Conservation (phyloP, 2,797 vertebrate genomes). For the Neostethus bicornis region DNA sequence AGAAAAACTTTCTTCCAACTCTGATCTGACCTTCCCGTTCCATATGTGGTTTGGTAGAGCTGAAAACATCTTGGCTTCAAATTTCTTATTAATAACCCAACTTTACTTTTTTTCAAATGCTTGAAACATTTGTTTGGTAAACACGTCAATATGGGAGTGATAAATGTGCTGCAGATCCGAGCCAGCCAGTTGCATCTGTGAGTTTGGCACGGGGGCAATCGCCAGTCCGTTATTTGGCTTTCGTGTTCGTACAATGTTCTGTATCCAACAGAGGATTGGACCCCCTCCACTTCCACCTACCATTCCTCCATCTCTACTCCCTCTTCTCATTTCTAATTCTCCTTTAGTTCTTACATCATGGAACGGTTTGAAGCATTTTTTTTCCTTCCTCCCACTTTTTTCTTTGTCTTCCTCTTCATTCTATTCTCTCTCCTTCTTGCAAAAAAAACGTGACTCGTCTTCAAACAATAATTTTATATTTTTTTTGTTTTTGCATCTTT, state of each 20-base stretch:
- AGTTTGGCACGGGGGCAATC: slow-evolving; percentile 50
- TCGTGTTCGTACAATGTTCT: slow-evolving; percentile 36
- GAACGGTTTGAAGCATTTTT: slow-evolving; percentile 29
- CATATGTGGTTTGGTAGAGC: not conserved
- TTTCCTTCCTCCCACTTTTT: slow-evolving; percentile 26
- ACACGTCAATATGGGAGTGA: slow-evolving; percentile 59
- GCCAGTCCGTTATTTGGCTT: slow-evolving; percentile 54
- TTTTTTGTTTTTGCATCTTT: slow-evolving; percentile 33
- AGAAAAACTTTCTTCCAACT: not conserved
- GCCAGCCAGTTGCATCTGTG: slow-evolving; percentile 64
- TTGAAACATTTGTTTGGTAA: slow-evolving; percentile 60
- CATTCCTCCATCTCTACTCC: too few relatives aligned
- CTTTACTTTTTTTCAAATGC: slow-evolving; percentile 18
- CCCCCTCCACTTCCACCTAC: too few relatives aligned
- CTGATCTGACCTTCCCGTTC: not conserved
- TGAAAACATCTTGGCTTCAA: not conserved
- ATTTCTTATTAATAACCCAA: not conserved
- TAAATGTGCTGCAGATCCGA: slow-evolving; percentile 37
- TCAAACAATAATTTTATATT: slow-evolving; percentile 35
- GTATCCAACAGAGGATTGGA: slow-evolving; percentile 30
- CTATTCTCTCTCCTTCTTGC: slow-evolving; percentile 25
- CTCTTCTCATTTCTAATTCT: slow-evolving; percentile 23
- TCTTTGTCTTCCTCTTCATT: slow-evolving; percentile 11
- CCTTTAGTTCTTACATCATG: slow-evolving; percentile 24
- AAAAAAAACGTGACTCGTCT: slow-evolving; percentile 28